Evolutionary conservation across 2,888 invertebrate genomes (phyloP), one percentile per base, ranked within the genome.

Genomic region (Dascillus cervinus): DNA sequence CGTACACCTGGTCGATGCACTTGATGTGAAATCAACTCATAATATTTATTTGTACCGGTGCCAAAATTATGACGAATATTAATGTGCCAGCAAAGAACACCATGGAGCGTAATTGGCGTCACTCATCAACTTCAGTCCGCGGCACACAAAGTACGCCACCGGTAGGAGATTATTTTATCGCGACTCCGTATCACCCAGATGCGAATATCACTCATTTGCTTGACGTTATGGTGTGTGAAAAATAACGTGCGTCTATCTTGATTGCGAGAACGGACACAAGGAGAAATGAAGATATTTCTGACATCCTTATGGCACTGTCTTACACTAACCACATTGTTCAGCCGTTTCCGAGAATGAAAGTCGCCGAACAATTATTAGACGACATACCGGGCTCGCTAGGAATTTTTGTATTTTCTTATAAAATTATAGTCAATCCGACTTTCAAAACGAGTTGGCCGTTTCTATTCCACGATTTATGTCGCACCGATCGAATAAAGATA

Each of bases 51-150:
- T 49, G 43, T 42, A 35, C 34, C 31, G 29, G 39, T 39, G 49
- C 47, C 49, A 47, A 49, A 47, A 47, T 43, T 44, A 46, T 44
- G 46, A 49, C 44, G 44, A 46, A 37, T 43, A 47, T 46, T 43
- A 40, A 41, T 46, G 43, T 25, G 19, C 29, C 26, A 22, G 22
- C 36, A 38, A 23, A 38, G 33, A 37, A 34, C 32, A 32, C 27
- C 37, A 26, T 23, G 25, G 17, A 28, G 22, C 22, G 26, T 28
- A 34, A 37, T 20, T 28, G 24, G 27, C 27, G 22, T 33, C 34
- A 42, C 22, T 32, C 32, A 20, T 27, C 31, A 13, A 28, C 31
- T 28, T 28, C 28, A 27, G 11, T 13, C 15, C 30, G 24, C n/a
- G n/a, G n/a, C n/a, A n/a, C n/a, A n/a, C n/a, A n/a, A 24, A 14